A percentile compares a stretch with the other conserved stretches of the same genome.
These are phyloP conservation scores for Brachyrhaphis roseni DNA, from an alignment of 2,797 vertebrate genomes.

Conservation along the genomic window DNA sequence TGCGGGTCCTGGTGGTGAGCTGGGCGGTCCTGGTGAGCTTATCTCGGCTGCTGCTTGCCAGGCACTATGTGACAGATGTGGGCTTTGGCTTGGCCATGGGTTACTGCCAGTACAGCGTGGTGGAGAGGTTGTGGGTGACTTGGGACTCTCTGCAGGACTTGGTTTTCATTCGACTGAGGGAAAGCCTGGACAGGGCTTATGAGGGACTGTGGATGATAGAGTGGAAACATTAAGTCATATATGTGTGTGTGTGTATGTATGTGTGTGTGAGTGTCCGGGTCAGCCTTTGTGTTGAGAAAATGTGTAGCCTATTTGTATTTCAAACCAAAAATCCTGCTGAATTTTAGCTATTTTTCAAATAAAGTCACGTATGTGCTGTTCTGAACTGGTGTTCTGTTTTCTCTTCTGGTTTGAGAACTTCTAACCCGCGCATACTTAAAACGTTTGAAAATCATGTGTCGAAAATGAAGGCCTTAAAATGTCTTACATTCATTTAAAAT, in stretches of 20 bases:
- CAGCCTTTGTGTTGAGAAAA: slow-evolving; percentile 6
- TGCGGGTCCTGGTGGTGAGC: slow-evolving; percentile 85
- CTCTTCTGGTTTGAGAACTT: neutral
- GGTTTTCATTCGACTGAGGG: slow-evolving; percentile 58
- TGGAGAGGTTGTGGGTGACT: slow-evolving; percentile 90
- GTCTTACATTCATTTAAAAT: too few species aligned
- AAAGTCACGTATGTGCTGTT: neutral
- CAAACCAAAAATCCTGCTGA: slow-evolving; percentile 22
- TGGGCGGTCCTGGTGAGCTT: slow-evolving; percentile 88
- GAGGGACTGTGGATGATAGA: slow-evolving; percentile 51
- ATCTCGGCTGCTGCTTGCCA: slow-evolving; percentile 89
- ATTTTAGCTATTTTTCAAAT: slow-evolving; percentile 15
- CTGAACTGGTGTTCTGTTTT: neutral
- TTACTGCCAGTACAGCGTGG: slow-evolving; percentile 87
- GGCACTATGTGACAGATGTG: slow-evolving; percentile 93
- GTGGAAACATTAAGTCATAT: slow-evolving; percentile 47
- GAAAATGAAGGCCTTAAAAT: too few species aligned
- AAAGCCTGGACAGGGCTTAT: slow-evolving; percentile 58
- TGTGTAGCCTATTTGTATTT: slow-evolving; percentile 33
- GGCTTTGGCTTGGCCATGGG: slow-evolving; percentile 88
- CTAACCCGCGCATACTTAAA: neutral
- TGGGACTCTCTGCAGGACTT: slow-evolving; percentile 76
- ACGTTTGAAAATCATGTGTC: too few species aligned
- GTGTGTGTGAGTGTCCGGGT: slow-evolving; percentile 1
- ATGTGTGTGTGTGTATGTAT: slow-evolving; percentile 8